Conservation (phyloP, 2,113 vertebrate genomes). For the Ciconia maguari region DNA sequence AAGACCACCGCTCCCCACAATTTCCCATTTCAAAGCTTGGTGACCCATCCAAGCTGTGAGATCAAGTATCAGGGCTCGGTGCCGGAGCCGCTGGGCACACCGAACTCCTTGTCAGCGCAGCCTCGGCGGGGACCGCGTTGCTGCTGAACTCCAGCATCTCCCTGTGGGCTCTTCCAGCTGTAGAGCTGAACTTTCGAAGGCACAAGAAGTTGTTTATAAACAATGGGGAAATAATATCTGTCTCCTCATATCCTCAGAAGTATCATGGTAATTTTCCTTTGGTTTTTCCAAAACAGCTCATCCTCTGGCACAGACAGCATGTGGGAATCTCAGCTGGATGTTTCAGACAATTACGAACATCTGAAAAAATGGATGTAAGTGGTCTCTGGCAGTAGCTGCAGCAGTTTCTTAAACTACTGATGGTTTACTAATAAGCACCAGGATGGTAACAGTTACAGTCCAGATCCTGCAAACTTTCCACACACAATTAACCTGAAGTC, state of each 20-base stretch:
- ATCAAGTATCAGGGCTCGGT: background rate
- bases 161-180: background rate
- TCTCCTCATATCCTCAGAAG: background rate
- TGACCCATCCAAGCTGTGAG: background rate
- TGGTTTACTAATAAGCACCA: background rate
- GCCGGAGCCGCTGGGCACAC: background rate
- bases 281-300: background rate
- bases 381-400: background rate
- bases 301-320: background rate
- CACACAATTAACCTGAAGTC: rapidly evolving
- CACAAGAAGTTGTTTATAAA: background rate
- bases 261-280: background rate
- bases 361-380: background rate
- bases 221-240: background rate
- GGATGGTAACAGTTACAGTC: background rate
- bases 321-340: slow-evolving; percentile 7
- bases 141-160: background rate
- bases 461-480: background rate
- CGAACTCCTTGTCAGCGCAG: rapidly evolving
- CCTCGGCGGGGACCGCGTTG: rapidly evolving
- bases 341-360: background rate
- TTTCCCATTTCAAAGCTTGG: background rate
- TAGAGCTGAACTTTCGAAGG: background rate
- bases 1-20: background rate
- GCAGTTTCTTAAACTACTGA: background rate